phyloP scores from a whole-genome alignment of 2,888 invertebrate species.

The Deilephila elpenor region DNA sequence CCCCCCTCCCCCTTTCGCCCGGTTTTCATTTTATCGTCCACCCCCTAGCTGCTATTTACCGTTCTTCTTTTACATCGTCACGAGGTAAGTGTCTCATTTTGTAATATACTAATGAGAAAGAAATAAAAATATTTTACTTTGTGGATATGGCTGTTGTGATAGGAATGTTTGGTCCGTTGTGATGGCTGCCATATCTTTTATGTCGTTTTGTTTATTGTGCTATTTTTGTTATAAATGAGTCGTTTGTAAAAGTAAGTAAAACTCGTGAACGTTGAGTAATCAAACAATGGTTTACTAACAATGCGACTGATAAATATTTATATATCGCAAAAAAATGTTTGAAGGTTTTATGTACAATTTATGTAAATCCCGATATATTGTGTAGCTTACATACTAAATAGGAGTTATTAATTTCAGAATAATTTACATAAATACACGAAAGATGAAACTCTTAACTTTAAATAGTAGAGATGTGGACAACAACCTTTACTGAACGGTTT shows the following conservation, averaged over 20 bases:
- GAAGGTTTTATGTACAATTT: too few species aligned
- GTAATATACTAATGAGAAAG: conserved; percentile 61
- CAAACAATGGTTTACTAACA: too few species aligned
- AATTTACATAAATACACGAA: too few species aligned
- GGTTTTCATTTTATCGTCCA: conserved; percentile 77
- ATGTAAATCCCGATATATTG: too few species aligned
- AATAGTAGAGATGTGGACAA: too few species aligned
- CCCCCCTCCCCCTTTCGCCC: conserved; percentile 66
- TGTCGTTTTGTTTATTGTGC: not conserved
- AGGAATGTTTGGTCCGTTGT: not conserved
- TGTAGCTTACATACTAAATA: too few species aligned
- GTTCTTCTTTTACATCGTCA: conserved; percentile 65
- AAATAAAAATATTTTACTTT: conserved; percentile 28
- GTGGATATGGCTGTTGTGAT: not conserved
- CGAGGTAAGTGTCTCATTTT: conserved; percentile 62
- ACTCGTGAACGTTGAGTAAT: not conserved
- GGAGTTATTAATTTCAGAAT: too few species aligned
- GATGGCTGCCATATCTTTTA: not conserved
- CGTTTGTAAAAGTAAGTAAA: not conserved
- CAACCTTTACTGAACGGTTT: too few species aligned
- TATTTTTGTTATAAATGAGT: not conserved
- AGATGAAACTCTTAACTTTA: too few species aligned
- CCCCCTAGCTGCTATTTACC: conserved; percentile 65
- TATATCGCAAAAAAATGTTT: too few species aligned
- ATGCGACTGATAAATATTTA: too few species aligned